phyloP scores from a whole-genome alignment of 2,797 vertebrate species.

The Champsocephalus gunnari region DNA sequence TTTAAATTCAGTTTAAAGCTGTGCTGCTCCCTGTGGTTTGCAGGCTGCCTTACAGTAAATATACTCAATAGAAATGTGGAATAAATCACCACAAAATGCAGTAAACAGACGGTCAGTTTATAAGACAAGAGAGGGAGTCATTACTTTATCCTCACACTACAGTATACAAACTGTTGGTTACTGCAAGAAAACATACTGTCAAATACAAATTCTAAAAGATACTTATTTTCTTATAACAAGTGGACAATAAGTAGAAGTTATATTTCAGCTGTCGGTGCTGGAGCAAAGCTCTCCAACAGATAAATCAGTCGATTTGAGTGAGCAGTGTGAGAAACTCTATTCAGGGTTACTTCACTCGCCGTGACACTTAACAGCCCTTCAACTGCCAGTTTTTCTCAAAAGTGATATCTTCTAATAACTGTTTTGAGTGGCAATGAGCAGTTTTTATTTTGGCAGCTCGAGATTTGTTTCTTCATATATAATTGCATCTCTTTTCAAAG shows the following conservation, averaged over 20 bases:
- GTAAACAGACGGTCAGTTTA: conserved; percentile 11
- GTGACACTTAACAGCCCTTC: conserved; percentile 54
- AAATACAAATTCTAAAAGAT: neutral
- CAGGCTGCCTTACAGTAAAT: conserved; percentile 13
- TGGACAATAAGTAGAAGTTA: conserved; percentile 25
- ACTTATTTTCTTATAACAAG: conserved; percentile 28
- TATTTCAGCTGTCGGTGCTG: conserved; percentile 26
- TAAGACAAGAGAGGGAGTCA: neutral
- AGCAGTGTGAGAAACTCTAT: conserved; percentile 52
- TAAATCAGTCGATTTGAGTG: conserved; percentile 38
- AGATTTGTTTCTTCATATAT: conserved; percentile 43
- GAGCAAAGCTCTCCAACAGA: conserved; percentile 27
- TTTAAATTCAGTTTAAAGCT: conserved; percentile 45
- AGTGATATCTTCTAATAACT: conserved; percentile 43
- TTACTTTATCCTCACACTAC: neutral
- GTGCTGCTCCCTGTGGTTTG: conserved; percentile 21
- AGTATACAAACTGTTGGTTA: neutral
- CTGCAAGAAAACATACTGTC: neutral
- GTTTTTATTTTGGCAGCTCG: conserved; percentile 30
- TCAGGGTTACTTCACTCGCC: conserved; percentile 48
- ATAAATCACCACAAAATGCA: conserved; percentile 31
- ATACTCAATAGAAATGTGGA: conserved; percentile 32
- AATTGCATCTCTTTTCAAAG: conserved; percentile 57
- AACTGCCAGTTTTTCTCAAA: conserved; percentile 50
- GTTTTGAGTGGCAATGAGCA: conserved; percentile 45